Conservation (phyloP, 1,140 invertebrate genomes). For the Nasonia vitripennis region DNA sequence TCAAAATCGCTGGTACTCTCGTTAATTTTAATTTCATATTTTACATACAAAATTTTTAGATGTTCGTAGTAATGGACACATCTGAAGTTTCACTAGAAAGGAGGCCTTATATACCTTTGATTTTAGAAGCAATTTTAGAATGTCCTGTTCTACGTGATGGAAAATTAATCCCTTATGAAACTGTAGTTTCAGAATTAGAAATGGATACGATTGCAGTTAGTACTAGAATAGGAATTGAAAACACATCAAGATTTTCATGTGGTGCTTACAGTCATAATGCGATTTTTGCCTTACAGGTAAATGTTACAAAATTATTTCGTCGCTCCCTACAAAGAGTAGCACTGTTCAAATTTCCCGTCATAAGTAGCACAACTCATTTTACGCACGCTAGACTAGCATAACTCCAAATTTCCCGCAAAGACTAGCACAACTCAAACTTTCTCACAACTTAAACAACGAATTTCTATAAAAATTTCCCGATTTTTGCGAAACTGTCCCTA, state of each 20-base stretch:
- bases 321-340: too few relatives aligned
- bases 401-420: too few relatives aligned
- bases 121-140: slow-evolving; percentile 83
- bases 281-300: slow-evolving; percentile 77
- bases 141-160: slow-evolving; percentile 78
- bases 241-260: slow-evolving; percentile 76
- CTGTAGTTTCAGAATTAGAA: slow-evolving; percentile 85
- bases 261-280: slow-evolving; percentile 79
- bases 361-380: too few relatives aligned
- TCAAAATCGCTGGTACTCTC: neutral
- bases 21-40: slow-evolving; percentile 5
- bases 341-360: too few relatives aligned
- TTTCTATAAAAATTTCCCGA: too few relatives aligned
- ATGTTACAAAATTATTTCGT: slow-evolving; percentile 38
- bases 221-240: slow-evolving; percentile 79
- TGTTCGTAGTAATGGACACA: slow-evolving; percentile 84
- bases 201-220: slow-evolving; percentile 80
- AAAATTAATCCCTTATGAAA: slow-evolving; percentile 80
- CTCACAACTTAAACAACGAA: too few relatives aligned
- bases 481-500: too few relatives aligned
- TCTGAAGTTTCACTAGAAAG: slow-evolving; percentile 76
- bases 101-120: slow-evolving; percentile 83
- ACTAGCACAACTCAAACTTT: too few relatives aligned
- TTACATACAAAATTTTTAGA: slow-evolving; percentile 71
- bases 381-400: too few relatives aligned